These are phyloP conservation scores for Artemia franciscana DNA, from an alignment of 1,140 invertebrate species.

Conservation along the genomic window DNA sequence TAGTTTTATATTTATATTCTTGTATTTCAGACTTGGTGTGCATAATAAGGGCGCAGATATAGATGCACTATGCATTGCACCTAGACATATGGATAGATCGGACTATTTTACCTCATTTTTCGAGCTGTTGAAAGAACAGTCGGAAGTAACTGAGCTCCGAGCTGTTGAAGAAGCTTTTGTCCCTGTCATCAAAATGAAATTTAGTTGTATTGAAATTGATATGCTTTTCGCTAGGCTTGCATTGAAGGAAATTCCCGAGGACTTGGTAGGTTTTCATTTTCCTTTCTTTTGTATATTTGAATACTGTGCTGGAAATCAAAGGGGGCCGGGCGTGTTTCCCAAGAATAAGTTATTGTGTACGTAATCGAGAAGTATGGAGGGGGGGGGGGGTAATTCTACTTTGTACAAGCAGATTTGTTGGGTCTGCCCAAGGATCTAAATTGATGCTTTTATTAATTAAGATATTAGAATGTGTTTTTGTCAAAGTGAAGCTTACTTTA, in stretches of 20 bases:
- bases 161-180: conserved; percentile 97
- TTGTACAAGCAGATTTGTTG: no score
- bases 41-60: conserved; percentile 96
- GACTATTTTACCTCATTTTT: conserved; percentile 93
- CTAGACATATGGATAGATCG: conserved; percentile 68
- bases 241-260: conserved; percentile 67
- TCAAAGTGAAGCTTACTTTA: no score
- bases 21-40: conserved; percentile 43
- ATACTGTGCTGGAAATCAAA: background rate
- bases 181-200: conserved; percentile 97
- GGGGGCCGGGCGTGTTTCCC: no score
- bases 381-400: no score
- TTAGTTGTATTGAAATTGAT: conserved; percentile 96
- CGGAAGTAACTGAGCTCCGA: conserved; percentile 59
- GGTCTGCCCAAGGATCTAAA: no score
- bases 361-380: no score
- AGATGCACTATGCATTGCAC: conserved; percentile 91
- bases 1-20: no score
- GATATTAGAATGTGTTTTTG: no score
- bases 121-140: conserved; percentile 62
- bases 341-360: no score
- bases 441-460: no score
- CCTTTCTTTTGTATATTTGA: background rate
- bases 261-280: conserved; percentile 23
- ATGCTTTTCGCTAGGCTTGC: conserved; percentile 85